These are phyloP conservation scores for Muraenolepis orangiensis DNA, from an alignment of 2,797 vertebrate genomes.

Conservation along the genomic window DNA sequence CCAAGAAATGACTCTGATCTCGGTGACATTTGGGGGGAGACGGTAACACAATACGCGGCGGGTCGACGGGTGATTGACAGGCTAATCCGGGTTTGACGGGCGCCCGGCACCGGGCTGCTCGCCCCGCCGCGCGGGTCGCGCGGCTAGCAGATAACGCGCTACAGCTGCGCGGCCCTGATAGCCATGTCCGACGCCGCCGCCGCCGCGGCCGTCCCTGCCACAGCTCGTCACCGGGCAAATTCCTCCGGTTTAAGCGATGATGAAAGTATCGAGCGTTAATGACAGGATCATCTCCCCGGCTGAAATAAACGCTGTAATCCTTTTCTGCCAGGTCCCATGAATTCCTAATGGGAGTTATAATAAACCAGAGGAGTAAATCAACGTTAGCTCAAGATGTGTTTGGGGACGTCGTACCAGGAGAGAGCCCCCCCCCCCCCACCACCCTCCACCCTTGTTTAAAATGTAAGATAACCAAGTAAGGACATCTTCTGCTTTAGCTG, in stretches of 20 bases:
- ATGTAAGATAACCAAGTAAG: constrained; percentile 87
- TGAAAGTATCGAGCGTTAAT: constrained; percentile 99
- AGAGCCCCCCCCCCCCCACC: constrained; percentile 79
- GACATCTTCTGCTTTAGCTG: constrained; percentile 89
- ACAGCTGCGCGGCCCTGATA: constrained; percentile 99
- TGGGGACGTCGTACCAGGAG: constrained; percentile 77
- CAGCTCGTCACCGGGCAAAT: constrained; percentile 96
- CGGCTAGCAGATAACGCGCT: constrained; percentile 94
- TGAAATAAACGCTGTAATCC: constrained; percentile 99
- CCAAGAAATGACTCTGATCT: constrained; percentile 99
- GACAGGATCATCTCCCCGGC: constrained; percentile 99
- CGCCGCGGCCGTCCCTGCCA: constrained; percentile 84
- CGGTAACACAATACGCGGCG: constrained; percentile 93
- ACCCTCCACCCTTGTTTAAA: constrained; percentile 82
- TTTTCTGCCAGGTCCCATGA: constrained; percentile 99
- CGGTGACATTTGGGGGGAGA: constrained; percentile 99
- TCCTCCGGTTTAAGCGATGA: constrained; percentile 99
- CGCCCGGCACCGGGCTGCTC: constrained; percentile 84
- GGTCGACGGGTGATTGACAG: constrained; percentile 93
- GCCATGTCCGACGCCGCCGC: no score
- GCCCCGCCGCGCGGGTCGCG: constrained; percentile 84
- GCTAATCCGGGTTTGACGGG: constrained; percentile 99
- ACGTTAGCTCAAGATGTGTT: constrained; percentile 99
- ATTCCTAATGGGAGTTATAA: constrained; percentile 99
- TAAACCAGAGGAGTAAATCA: constrained; percentile 99